These are phyloP conservation scores for Elephantulus edwardii DNA, from an alignment of 2,113 vertebrate genomes.

Conservation along the genomic window DNA sequence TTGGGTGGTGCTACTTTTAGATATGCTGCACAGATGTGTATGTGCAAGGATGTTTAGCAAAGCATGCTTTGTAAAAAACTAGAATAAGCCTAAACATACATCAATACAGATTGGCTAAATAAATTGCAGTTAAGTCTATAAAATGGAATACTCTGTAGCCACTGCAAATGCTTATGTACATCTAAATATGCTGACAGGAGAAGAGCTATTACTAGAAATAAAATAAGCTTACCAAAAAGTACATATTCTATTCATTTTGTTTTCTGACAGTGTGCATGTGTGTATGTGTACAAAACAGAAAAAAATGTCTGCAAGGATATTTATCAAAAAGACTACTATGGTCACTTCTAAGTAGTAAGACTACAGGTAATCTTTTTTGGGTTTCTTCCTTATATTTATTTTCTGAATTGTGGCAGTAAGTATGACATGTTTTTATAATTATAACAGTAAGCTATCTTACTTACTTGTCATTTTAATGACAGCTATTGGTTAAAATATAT, in stretches of 20 bases:
- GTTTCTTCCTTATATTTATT: conserved; percentile 41
- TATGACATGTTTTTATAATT: conserved; percentile 36
- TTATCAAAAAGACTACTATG: conserved; percentile 54
- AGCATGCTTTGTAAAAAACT: conserved; percentile 40
- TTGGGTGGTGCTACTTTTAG: conserved; percentile 30
- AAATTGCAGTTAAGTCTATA: conserved; percentile 49
- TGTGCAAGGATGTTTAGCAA: conserved; percentile 32
- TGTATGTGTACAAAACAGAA: neutral
- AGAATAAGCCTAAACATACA: conserved; percentile 55
- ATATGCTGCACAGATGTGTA: conserved; percentile 25
- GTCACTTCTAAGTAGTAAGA: conserved; percentile 27
- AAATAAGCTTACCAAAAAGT: conserved; percentile 47
- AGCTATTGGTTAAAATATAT: neutral
- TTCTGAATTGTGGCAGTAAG: conserved; percentile 41
- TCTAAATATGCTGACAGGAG: conserved; percentile 49
- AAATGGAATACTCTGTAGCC: conserved; percentile 47
- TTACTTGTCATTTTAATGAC: too few species aligned
- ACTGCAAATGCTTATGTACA: conserved; percentile 52
- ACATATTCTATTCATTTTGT: conserved; percentile 10
- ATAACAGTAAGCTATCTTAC: conserved; percentile 38
- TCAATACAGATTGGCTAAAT: conserved; percentile 47
- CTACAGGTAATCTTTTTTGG: conserved; percentile 47
- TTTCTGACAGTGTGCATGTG: neutral
- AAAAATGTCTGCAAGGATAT: conserved; percentile 43
- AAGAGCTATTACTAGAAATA: conserved; percentile 7